phyloP scores from a whole-genome alignment of 2,113 vertebrate species.

The Cinclus cinclus region DNA sequence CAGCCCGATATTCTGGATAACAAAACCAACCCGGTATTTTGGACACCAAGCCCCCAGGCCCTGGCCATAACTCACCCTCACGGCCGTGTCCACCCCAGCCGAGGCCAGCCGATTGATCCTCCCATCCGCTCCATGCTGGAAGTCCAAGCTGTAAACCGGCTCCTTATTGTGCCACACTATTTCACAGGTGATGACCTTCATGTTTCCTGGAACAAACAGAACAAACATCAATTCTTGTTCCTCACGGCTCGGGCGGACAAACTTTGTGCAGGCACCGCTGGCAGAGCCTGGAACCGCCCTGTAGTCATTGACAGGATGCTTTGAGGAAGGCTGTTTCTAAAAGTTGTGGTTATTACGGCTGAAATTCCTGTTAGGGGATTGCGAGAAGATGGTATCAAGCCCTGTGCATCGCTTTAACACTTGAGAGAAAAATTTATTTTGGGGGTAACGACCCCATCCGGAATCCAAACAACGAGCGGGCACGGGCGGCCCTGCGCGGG shows the following conservation, averaged over 20 bases:
- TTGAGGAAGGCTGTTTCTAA: background rate
- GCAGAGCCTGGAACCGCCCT: fast-evolving
- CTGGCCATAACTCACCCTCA: conserved; percentile 76
- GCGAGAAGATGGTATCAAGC: fast-evolving
- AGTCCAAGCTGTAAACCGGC: conserved; percentile 95
- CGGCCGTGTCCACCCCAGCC: conserved; percentile 91
- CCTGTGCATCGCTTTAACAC: background rate
- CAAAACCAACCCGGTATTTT: fast-evolving
- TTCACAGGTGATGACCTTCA: conserved; percentile 97
- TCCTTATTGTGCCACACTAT: conserved; percentile 98
- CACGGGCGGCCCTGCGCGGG: background rate
- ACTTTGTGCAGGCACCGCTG: fast-evolving
- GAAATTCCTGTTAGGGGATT: background rate
- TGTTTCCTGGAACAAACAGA: conserved; percentile 43
- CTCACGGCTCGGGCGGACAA: background rate
- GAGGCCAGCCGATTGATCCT: conserved; percentile 87
- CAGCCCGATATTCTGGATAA: fast-evolving
- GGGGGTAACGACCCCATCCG: background rate
- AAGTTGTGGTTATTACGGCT: fast-evolving
- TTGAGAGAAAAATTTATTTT: background rate
- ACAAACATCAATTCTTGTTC: background rate
- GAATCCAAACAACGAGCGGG: background rate
- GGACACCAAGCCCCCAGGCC: too few species aligned
- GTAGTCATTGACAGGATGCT: too few species aligned
- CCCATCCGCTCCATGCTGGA: conserved; percentile 84